Conservation (phyloP, 2,888 invertebrate genomes). For the Lepidonotus clava region DNA sequence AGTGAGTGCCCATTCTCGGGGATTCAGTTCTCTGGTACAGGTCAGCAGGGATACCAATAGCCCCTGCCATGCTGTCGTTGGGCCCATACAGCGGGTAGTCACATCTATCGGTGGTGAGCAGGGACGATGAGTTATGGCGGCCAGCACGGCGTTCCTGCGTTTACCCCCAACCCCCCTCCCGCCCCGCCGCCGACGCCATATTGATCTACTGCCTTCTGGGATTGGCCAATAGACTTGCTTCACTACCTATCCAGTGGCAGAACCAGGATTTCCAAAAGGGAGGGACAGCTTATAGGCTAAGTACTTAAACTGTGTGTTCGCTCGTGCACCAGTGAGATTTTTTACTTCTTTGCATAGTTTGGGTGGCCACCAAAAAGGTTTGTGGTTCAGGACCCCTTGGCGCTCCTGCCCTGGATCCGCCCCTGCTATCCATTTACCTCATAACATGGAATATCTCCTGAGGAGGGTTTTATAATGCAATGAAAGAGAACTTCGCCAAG, state of each 20-base stretch:
- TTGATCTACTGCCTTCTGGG: constrained; percentile 23
- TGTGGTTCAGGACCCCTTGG: too few relatives aligned
- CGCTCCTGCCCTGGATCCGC: too few relatives aligned
- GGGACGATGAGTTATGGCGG: constrained; percentile 36
- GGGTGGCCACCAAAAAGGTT: neutral
- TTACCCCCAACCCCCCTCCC: neutral
- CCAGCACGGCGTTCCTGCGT: neutral
- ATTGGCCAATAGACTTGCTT: neutral
- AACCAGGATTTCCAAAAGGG: too few relatives aligned
- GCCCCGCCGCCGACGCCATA: neutral
- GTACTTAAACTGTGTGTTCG: too few relatives aligned
- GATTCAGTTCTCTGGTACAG: too few relatives aligned
- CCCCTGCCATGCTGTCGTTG: constrained; percentile 21
- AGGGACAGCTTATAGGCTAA: too few relatives aligned
- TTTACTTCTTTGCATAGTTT: neutral
- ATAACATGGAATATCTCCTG: too few relatives aligned
- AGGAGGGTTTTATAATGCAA: too few relatives aligned
- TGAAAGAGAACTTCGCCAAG: too few relatives aligned
- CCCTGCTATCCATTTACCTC: too few relatives aligned
- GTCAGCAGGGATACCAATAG: too few relatives aligned
- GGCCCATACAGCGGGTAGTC: constrained; percentile 5
- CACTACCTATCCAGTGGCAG: too few relatives aligned
- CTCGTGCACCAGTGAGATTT: neutral
- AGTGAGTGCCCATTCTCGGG: neutral
- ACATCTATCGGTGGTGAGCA: constrained; percentile 30